Evolutionary conservation across 2,888 invertebrate species (phyloP).

Genomic region (Phortica okadai): DNA sequence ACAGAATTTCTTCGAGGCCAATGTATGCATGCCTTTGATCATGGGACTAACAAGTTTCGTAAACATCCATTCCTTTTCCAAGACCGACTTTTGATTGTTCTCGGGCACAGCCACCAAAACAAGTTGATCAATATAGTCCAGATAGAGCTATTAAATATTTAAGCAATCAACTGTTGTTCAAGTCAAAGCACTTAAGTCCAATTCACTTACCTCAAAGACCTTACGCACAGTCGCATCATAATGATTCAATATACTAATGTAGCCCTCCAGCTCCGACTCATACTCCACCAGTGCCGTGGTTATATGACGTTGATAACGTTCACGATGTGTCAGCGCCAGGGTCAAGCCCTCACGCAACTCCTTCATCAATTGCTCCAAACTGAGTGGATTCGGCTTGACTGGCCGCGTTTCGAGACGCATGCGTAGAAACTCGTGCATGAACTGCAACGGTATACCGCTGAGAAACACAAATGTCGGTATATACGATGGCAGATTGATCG

Average conservation of each 20-base stretch:
- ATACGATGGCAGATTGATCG: slow-evolving; percentile 91
- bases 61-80: slow-evolving; percentile 94
- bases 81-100: slow-evolving; percentile 82
- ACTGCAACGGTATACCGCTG: slow-evolving; percentile 89
- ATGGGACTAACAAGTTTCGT: slow-evolving; percentile 87
- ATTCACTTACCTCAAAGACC: slow-evolving; percentile 81
- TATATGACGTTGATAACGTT: slow-evolving; percentile 84
- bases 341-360: slow-evolving; percentile 93
- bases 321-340: slow-evolving; percentile 88
- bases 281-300: slow-evolving; percentile 79
- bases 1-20: slow-evolving; percentile 88
- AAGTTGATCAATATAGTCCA: slow-evolving; percentile 91
- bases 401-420: slow-evolving; percentile 91
- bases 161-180: not conserved
- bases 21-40: slow-evolving; percentile 84
- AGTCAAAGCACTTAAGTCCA: not conserved
- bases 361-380: slow-evolving; percentile 90
- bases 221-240: slow-evolving; percentile 88
- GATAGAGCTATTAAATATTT: slow-evolving; percentile 81
- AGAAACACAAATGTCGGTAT: slow-evolving; percentile 90
- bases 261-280: slow-evolving; percentile 76
- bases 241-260: slow-evolving; percentile 81
- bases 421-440: slow-evolving; percentile 93
- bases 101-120: slow-evolving; percentile 79
- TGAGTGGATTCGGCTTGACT: slow-evolving; percentile 88